phyloP scores from a whole-genome alignment of 2,113 vertebrate species.

The Mastomys natalensis region DNA sequence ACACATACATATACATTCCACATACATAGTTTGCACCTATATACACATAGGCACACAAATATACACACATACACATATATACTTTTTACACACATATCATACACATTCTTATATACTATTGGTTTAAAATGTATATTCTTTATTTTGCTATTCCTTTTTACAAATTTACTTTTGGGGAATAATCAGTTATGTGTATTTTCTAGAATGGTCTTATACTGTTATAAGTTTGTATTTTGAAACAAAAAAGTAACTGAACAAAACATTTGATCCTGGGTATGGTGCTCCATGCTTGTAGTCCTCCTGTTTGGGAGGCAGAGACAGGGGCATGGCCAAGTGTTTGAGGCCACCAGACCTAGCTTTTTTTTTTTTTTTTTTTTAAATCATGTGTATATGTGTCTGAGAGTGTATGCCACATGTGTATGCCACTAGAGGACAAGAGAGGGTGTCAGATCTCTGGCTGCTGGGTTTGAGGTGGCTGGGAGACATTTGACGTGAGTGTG shows the following conservation, averaged over 20 bases:
- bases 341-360: neutral
- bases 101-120: neutral
- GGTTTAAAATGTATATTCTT: neutral
- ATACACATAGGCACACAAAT: neutral
- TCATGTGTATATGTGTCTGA: neutral
- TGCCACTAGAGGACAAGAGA: neutral
- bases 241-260: slow-evolving; percentile 2
- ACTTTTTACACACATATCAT: no score
- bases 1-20: neutral
- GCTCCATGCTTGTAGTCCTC: neutral
- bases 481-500: neutral
- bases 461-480: neutral
- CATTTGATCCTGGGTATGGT: neutral
- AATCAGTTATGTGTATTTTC: neutral
- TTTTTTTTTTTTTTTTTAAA: neutral
- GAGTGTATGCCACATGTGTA: neutral
- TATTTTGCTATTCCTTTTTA: neutral
- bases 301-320: neutral
- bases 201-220: neutral
- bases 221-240: slow-evolving; percentile 19
- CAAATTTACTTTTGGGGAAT: slow-evolving; percentile 22
- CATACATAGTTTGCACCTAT: neutral
- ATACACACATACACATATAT: neutral
- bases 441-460: neutral
- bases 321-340: neutral